Evolutionary conservation across 2,888 invertebrate species (phyloP), one percentile per base, ranked within the genome.

Genomic region (Mimachlamys varia): DNA sequence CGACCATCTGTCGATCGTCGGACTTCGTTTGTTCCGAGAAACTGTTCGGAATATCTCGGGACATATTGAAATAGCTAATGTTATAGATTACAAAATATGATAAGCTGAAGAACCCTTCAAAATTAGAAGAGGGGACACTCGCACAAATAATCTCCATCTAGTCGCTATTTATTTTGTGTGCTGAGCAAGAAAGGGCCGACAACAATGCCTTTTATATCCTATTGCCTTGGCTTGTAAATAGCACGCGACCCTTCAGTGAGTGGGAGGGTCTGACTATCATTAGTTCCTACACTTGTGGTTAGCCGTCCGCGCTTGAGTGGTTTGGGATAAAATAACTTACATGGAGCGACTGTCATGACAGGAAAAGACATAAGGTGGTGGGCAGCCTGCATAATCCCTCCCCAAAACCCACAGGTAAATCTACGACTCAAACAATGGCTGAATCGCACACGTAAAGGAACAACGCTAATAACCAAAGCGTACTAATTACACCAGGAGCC

Each of bases 1-100:
- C 50, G 89, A 89, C 90, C 90, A 90, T 90, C 90, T 90, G 90
- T 90, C 90, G 88, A 44, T 58, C 88, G 58, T 49, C n/a, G 88
- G 55, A 33, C 53, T 53, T 44, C 27, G 50, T 88, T 88, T 88
- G 88, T 88, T 50, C 50, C 88, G 55, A 88, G 88, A 33, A n/a
- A 27, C 76, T 33, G 76, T 76, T 76, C 76, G 76, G 76, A 76
- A 76, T 76, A 76, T 76, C 76, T 76, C 76, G 76, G 76, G 76
- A 76, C 76, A 76, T 76, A 76, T 76, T 76, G 76, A 33, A 33
- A 76, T 33, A 76, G 76, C 76, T 76, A 76, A 76, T 76, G 76
- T 76, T 76, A 76, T 76, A 76, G 76, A 76, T 76, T 76, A 76
- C 76, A 76, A 76, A 33, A 27, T 22, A 33, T 76, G 76, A 76